Conservation (phyloP, 2,797 vertebrate genomes). For the Gymnothorax reevesii region DNA sequence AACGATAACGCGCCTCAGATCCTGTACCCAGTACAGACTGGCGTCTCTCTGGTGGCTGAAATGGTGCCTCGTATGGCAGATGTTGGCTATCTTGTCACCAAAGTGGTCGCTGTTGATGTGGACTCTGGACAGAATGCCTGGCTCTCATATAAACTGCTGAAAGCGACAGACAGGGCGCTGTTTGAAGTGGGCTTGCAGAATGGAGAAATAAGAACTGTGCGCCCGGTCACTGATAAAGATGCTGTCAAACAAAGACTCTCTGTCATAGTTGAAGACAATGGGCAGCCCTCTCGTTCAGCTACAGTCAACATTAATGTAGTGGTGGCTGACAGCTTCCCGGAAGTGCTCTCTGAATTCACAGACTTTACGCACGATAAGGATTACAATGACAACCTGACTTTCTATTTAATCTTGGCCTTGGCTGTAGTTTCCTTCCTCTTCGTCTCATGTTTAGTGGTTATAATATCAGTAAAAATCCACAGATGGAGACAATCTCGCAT, state of each 20-base stretch:
- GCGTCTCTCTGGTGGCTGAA: slow-evolving; percentile 49
- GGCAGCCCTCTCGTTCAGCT: background rate
- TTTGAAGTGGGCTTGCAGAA: slow-evolving; percentile 44
- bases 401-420: no score
- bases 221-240: slow-evolving; percentile 64
- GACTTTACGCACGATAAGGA: no score
- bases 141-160: slow-evolving; percentile 59
- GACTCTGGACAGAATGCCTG: slow-evolving; percentile 62
- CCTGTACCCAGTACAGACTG: background rate
- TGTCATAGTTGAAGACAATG: background rate
- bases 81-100: slow-evolving; percentile 50
- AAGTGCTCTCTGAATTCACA: no score
- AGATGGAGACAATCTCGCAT: no score
- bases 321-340: no score
- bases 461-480: no score
- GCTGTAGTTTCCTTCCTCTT: no score
- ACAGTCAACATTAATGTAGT: no score
- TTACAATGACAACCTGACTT: no score
- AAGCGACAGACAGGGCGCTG: slow-evolving; percentile 48
- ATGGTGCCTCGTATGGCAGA: slow-evolving; percentile 45
- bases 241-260: slow-evolving; percentile 29
- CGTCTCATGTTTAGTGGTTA: no score
- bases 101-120: slow-evolving; percentile 55
- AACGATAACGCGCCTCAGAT: no score
- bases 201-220: slow-evolving; percentile 52